Evolutionary conservation across 1,140 invertebrate genomes (phyloP), one percentile per base, ranked within the genome.

Genomic region (Pygmarrhopalites habei): DNA sequence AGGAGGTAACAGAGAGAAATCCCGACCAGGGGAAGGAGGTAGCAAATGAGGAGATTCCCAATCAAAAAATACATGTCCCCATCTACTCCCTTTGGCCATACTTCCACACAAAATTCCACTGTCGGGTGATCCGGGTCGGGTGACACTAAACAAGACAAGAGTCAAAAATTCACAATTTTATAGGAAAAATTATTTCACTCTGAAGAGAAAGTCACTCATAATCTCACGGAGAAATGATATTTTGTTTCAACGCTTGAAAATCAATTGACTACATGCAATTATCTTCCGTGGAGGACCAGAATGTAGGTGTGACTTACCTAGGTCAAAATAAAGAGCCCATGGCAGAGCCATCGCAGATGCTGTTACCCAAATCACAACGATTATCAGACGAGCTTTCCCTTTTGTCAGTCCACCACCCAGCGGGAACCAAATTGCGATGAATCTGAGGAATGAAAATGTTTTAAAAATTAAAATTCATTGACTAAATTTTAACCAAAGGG

Each of bases 371-470:
- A 95, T 95, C 72, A 91, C 76, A n/a, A 87, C 77, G 67, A 96
- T 93, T 80, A 94, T 89, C 73, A 89, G 78, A 17, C 89, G 81
- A 0, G 90, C 90, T 25, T 87, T 83, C 43, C 85, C 79, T 66
- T 89, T 90, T 23, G 90, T 93, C 75, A 95, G 92, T 76, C 94
- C 91, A 67, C 86, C 87, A 74, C 90, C 90, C 67, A 95, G 75
- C 1, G 92, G 90, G 85, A 89, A 94, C 86, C 92, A 95, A 64
- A 95, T 95, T 29, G 92, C 92, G 65, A 95, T 79, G 75, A 94
- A 95, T 79, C 92, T 96, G 85, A 35, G 15, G 5, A 35, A 15
- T 7, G 32, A 35, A 35, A 35, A 35, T n/a, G n/a, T n/a, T n/a
- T n/a, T n/a, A n/a, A n/a, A n/a, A n/a, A n/a, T n/a, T n/a, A n/a